A percentile compares a stretch with the other conserved stretches of the same genome.
These are phyloP conservation scores for Anniella stebbinsi DNA, from an alignment of 2,797 vertebrate genomes.

Conservation along the genomic window DNA sequence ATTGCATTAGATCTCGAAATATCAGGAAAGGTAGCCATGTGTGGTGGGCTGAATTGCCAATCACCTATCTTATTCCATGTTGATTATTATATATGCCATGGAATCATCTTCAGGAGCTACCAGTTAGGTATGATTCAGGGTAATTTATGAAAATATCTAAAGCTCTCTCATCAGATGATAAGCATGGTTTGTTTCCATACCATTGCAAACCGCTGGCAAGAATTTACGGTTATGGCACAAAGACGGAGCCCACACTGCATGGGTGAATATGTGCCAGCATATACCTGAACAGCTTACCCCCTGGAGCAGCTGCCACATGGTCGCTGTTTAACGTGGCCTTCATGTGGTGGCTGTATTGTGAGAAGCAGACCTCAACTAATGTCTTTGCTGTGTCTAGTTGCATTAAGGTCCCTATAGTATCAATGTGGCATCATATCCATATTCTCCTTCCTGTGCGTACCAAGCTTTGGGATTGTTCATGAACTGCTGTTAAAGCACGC, in stretches of 20 bases:
- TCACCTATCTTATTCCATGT: neutral
- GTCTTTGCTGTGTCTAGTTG: neutral
- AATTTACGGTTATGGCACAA: neutral
- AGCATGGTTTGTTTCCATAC: neutral
- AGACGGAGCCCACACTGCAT: neutral
- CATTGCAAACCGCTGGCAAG: neutral
- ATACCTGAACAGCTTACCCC: neutral
- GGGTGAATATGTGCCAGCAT: neutral
- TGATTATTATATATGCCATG: neutral
- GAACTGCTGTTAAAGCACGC: neutral
- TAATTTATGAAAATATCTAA: neutral
- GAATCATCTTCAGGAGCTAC: neutral
- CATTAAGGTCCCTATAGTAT: neutral
- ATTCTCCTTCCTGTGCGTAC: too few species aligned
- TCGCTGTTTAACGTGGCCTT: neutral
- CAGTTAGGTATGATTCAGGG: neutral
- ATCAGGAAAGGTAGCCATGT: neutral
- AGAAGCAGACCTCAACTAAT: neutral
- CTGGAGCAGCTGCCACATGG: neutral
- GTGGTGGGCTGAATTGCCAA: neutral
- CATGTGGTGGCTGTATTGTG: neutral
- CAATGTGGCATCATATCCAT: neutral
- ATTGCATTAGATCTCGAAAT: neutral
- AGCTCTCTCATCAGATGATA: neutral
- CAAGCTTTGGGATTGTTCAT: neutral